A percentile compares a stretch with the other conserved stretches of the same genome.
Conservation (phyloP, 1,140 invertebrate genomes). For the Lordiphosa mommai region DNA sequence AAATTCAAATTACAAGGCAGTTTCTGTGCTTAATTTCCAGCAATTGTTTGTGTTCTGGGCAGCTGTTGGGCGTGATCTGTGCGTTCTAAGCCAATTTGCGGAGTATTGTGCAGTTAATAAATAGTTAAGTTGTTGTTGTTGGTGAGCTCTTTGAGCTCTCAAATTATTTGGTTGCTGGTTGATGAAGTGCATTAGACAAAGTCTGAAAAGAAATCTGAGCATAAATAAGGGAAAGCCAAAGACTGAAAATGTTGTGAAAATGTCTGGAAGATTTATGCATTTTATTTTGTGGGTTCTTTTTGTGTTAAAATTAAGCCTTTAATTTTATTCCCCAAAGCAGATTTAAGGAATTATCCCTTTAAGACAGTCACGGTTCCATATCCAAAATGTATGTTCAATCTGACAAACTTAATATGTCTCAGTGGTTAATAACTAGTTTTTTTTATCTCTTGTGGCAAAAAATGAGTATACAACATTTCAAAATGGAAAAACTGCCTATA, state of each 20-base stretch:
- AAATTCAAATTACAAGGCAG: slow-evolving; percentile 26
- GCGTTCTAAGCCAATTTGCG: slow-evolving; percentile 57
- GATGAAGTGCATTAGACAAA: slow-evolving; percentile 34
- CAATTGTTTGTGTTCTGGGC: slow-evolving; percentile 23
- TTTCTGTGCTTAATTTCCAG: slow-evolving; percentile 44
- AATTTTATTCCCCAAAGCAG: too few relatives aligned
- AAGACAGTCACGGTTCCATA: too few relatives aligned
- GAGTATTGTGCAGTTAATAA: slow-evolving; percentile 62
- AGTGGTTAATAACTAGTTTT: too few relatives aligned
- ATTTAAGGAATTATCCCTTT: too few relatives aligned
- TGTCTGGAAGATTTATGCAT: slow-evolving; percentile 23
- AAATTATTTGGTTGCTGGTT: slow-evolving; percentile 13
- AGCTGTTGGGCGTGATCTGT: slow-evolving; percentile 7
- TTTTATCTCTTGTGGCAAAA: too few relatives aligned
- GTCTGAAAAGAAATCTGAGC: slow-evolving; percentile 10
- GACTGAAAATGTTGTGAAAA: neutral
- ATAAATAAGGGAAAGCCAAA: slow-evolving; percentile 1
- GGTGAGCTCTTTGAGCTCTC: slow-evolving; percentile 9
- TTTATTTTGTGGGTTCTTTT: slow-evolving; percentile 1
- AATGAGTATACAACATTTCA: too few relatives aligned
- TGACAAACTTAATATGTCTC: too few relatives aligned
- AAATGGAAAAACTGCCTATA: too few relatives aligned
- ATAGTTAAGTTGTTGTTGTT: slow-evolving; percentile 39
- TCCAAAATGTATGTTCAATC: too few relatives aligned
- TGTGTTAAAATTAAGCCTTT: neutral